Evolutionary conservation across 1,140 invertebrate genomes (phyloP), one percentile per base, ranked within the genome.

Genomic region (Drosophila pectinifera): DNA sequence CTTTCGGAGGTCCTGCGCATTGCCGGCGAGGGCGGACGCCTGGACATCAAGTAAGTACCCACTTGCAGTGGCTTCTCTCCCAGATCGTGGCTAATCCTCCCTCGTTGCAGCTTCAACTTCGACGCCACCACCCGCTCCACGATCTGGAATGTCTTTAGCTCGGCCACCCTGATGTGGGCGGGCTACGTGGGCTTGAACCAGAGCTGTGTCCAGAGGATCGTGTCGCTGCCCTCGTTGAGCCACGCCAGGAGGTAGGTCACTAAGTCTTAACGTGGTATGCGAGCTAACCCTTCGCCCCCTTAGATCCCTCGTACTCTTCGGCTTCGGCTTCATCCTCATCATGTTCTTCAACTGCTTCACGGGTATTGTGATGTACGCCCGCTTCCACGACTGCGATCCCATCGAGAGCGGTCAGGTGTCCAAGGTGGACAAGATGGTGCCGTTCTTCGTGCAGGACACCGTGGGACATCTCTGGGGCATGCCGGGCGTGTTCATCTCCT

Each of bases 341-440:
- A 93, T 94, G 56, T 92, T 90, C 4, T 89, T 94, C 58, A 94
- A 94, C 74, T 95, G 94, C 78, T 95, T 94, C 64, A 95, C 94
- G 20, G 96, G 96, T 10, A 93, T 97, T 22, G 94, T 96, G 1
- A 95, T 97, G 67, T 97, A 94, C 73, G 95, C 95, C 0, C 94
- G 94, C 14, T 97, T 96, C 90, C 92, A 95, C 64, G 93, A 95
- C 64, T 97, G 96, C 90, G 96, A 97, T 92, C 96, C 96, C 0
- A 78, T 96, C 7, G 91, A 11, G 0, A 16, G 39, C 10, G 90
- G 90, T 1, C 43, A 63, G 5, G 90, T 92, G 6, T 74, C 65
- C 24, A 93, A 93, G 64, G 61, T 92, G 26, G 94, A 94, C 84
- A 94, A 95, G 90, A 90, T 95, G 72, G 81, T 95, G 28, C 94